Evolutionary conservation across 2,113 vertebrate genomes (phyloP), one percentile per base, ranked within the genome.

Genomic region (Anas platyrhynchos): DNA sequence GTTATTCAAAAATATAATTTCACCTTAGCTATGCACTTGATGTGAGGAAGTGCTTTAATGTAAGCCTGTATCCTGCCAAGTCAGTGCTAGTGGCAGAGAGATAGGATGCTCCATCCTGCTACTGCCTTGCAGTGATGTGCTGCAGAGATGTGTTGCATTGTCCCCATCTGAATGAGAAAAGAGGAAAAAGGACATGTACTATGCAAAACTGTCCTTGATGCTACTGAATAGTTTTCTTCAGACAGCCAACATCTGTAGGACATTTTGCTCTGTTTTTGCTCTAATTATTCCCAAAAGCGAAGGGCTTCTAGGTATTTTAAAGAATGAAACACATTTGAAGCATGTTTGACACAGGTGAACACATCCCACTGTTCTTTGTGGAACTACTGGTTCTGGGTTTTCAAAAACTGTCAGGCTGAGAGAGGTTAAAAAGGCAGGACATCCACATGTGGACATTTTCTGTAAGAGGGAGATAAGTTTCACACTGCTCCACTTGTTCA

Each of bases 81-180:
- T 46, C 46, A 31, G 31, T 62, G 73, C 27, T 82, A 20, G 34
- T 20, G 63, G 69, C 54, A 79, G 66, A 82, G 43, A 54, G 14
- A n/a, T 34, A 54, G 0, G 0, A 11, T 65, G 58, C 27, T 89
- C 31, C 16, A 6, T 31, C 77, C 22, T 41, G 36, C 58, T 56
- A 6, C 54, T 73, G n/a, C 62, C 3, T 2, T 55, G 25, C 52
- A 7, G 44, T 36, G 61, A n/a, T 22, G 67, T 0, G 0, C 38
- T 74, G 76, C 63, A 59, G 38, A 0, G 0, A 41, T 9, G 48
- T 14, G 15, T 2, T 58, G 22, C 14, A 6, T 34, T 50, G 38
- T 20, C 62, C n/a, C 34, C 36, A 31, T n/a, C 66, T 90, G 56
- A 69, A 63, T 13, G 18, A 69, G 41, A 71, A 61, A 7, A 4